Conservation (phyloP, 2,888 invertebrate species). For the Lochmaea capreae region DNA sequence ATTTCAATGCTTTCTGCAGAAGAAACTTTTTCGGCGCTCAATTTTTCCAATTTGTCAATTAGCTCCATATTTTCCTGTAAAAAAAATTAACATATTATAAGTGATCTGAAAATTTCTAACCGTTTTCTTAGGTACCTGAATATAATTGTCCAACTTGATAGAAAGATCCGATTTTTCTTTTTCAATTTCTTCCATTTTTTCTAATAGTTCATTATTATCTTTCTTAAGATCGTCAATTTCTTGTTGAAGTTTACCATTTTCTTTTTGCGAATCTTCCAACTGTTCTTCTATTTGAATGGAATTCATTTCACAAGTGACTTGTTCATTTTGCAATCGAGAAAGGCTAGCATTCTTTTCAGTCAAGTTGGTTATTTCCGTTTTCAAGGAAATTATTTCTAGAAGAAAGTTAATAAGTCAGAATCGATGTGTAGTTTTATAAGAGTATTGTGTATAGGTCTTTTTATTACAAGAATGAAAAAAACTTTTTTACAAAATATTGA, state of each 20-base stretch:
- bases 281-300: constrained; percentile 84
- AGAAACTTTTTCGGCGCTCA: constrained; percentile 78
- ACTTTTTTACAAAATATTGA: background rate
- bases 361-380: constrained; percentile 73
- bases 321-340: constrained; percentile 73
- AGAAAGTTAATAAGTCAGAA: background rate
- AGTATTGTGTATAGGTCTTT: no score
- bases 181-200: constrained; percentile 70
- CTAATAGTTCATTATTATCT: constrained; percentile 69
- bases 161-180: constrained; percentile 73
- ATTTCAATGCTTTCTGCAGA: constrained; percentile 83
- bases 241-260: constrained; percentile 67
- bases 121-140: constrained; percentile 67
- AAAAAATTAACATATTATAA: background rate
- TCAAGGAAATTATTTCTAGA: constrained; percentile 69
- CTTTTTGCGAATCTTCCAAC: constrained; percentile 69
- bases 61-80: constrained; percentile 79
- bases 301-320: constrained; percentile 83
- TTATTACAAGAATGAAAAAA: no score
- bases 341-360: constrained; percentile 73
- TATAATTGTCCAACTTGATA: constrained; percentile 73
- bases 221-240: constrained; percentile 68
- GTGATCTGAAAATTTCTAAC: background rate
- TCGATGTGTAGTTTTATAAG: no score
- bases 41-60: constrained; percentile 77